Evolutionary conservation across 2,113 vertebrate genomes (phyloP), one percentile per base, ranked within the genome.

Genomic region (Microcebus lehilahytsara): DNA sequence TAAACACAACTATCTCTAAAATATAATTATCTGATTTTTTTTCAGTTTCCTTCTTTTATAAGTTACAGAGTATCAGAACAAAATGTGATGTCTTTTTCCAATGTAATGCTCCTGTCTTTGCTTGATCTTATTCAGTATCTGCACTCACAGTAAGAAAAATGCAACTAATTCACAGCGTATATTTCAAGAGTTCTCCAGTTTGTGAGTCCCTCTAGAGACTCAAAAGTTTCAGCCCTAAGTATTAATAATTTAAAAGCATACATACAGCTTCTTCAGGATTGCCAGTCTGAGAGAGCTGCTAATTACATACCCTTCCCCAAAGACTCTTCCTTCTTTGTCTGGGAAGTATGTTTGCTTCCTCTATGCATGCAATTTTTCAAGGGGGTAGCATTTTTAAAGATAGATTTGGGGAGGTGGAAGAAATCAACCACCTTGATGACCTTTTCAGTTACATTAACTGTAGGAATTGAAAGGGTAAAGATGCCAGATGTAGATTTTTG

Each of bases 1-100:
- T 72, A 80, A 96, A 23, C 37, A 69, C 19, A 92, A 32, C 22
- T 95, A 32, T 85, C n/a, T 96, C n/a, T 77, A 42, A 89, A 84
- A 83, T 23, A 85, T 7, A 32, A 62, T 42, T 89, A 34, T 22
- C 22, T 67, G 25, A 64, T 14, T 66, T 46, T 5, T 42, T 13
- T 2, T 20, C 25, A 46, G 72, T 14, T 8, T 32, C 20, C 85
- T 92, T 78, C 42, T 30, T 91, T 86, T 64, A 72, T 71, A 93
- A 89, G 10, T 40, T 89, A 40, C 16, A 69, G n/a, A 58, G 11
- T 37, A 51, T 77, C 46, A n/a, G 42, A 81, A 37, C 34, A 91
- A 53, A 71, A 64, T 56, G 6, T 11, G 75, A 19, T 20, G 16
- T 34, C 10, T 67, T 95, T 92, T 89, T 42, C 34, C 9, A 80